These are phyloP conservation scores for Hoplostethus mediterraneus DNA, from an alignment of 2,797 vertebrate genomes.

Conservation along the genomic window DNA sequence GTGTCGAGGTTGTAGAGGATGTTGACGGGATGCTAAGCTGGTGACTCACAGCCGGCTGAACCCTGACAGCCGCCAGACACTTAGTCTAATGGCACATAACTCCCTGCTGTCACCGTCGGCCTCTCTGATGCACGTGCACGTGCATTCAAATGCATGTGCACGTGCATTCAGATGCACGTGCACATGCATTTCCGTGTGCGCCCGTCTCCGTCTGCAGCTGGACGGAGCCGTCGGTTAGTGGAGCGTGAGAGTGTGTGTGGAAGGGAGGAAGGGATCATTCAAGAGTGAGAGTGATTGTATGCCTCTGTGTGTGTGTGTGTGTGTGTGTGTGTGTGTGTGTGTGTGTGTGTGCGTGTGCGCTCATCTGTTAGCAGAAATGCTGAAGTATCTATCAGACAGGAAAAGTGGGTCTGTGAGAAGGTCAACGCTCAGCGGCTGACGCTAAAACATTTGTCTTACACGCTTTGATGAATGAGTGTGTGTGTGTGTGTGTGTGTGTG, in stretches of 20 bases:
- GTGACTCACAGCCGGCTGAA: constrained; percentile 63
- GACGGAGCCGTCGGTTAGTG: too few relatives aligned
- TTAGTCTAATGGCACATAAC: constrained; percentile 56
- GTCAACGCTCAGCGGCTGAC: constrained; percentile 1
- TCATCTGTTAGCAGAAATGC: not conserved
- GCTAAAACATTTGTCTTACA: constrained; percentile 29
- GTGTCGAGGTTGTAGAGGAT: constrained; percentile 37
- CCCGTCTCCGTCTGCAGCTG: too few relatives aligned
- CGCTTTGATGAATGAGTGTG: constrained; percentile 17
- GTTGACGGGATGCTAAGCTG: constrained; percentile 50
- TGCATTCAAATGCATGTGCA: too few relatives aligned
- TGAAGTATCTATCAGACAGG: constrained; percentile 21
- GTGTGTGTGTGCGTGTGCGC: not conserved
- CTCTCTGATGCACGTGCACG: not conserved
- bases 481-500: constrained; percentile 13
- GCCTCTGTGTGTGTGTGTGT: not conserved
- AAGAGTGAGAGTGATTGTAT: not conserved
- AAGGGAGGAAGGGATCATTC: not conserved
- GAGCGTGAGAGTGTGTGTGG: not conserved
- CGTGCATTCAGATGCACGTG: too few relatives aligned
- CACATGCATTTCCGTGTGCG: too few relatives aligned
- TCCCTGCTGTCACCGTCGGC: constrained; percentile 36
- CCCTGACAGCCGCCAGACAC: constrained; percentile 55
- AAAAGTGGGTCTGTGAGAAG: constrained; percentile 32
- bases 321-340: not conserved